Conservation (phyloP, 1,140 invertebrate species). For the Apis florea region DNA sequence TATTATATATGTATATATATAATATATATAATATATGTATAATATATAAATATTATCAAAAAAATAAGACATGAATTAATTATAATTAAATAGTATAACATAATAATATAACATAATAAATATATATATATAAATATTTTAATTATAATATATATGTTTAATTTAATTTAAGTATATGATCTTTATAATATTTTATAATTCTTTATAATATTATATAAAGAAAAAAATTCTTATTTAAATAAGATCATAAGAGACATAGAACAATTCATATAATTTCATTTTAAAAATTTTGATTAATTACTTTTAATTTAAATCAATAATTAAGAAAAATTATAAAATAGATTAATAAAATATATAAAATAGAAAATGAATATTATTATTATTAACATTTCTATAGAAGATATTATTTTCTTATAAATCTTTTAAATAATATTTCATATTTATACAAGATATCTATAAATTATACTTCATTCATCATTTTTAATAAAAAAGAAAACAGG, state of each 20-base stretch:
- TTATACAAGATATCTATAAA: not conserved
- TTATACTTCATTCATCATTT: conserved; percentile 6
- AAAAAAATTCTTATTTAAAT: not conserved
- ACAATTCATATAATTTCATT: not conserved
- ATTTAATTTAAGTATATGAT: not conserved
- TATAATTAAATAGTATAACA: not conserved
- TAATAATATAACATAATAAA: not conserved
- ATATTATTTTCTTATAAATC: not conserved
- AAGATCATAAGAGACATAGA: not conserved
- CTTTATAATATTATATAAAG: not conserved
- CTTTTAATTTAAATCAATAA: not conserved
- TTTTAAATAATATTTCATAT: not conserved
- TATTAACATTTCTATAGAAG: not conserved
- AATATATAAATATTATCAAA: not conserved
- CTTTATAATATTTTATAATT: not conserved
- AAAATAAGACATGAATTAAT: not conserved
- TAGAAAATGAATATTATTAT: not conserved
- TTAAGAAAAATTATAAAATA: not conserved
- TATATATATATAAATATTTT: not conserved
- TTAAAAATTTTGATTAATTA: not conserved
- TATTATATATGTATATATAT: not conserved
- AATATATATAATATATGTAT: not conserved
- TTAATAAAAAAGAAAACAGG: not conserved
- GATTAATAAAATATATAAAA: not conserved
- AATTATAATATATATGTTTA: not conserved